These are phyloP conservation scores for Lutjanus argentimaculatus DNA, from an alignment of 2,797 vertebrate genomes.

Conservation along the genomic window DNA sequence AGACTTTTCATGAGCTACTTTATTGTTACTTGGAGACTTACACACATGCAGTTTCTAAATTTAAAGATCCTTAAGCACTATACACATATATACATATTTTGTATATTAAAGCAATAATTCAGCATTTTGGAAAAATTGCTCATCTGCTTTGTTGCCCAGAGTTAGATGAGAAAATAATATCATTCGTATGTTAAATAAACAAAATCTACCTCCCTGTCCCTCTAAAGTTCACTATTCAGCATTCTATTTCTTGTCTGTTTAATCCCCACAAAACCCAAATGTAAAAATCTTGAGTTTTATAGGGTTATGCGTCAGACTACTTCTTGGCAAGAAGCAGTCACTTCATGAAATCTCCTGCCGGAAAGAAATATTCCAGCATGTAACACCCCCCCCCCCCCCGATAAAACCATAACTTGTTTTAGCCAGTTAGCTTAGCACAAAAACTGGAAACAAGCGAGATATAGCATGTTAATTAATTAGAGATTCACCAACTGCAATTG, in stretches of 20 bases:
- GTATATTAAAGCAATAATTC: neutral
- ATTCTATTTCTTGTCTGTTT: neutral
- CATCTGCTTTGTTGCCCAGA: neutral
- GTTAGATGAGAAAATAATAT: neutral
- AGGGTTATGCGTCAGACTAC: neutral
- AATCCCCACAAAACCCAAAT: neutral
- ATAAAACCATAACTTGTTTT: constrained; percentile 13
- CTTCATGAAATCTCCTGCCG: neutral
- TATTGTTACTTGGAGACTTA: neutral
- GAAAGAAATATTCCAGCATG: neutral
- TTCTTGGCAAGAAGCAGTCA: neutral
- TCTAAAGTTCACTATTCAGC: neutral
- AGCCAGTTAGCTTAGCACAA: neutral
- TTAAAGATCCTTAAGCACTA: constrained; percentile 45
- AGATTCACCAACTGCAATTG: no score
- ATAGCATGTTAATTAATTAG: neutral
- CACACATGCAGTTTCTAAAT: constrained; percentile 66
- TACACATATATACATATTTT: neutral
- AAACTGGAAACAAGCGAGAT: neutral
- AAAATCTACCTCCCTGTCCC: neutral
- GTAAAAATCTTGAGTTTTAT: neutral
- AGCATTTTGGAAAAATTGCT: neutral
- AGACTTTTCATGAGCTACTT: neutral
- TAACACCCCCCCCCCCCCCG: no score
- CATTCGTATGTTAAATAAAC: neutral